phyloP scores from a whole-genome alignment of 2,888 invertebrate genomes.

The Pinctada fucata region DNA sequence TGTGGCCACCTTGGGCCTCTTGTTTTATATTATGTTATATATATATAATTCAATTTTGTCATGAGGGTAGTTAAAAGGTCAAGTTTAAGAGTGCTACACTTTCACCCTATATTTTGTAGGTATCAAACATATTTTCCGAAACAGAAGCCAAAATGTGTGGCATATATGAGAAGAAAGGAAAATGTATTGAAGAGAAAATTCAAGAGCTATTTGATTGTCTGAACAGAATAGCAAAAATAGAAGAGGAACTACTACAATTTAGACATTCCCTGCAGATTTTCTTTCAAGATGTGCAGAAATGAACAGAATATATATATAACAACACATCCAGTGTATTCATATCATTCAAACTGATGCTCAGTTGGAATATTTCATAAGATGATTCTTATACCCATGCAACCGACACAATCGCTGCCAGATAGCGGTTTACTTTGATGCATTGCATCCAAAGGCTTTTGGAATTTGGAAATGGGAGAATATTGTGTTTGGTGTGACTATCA shows the following conservation, averaged over 20 bases:
- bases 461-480: not conserved
- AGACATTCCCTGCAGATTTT: constrained; percentile 58
- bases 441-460: not conserved
- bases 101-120: no score
- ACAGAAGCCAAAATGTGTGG: constrained; percentile 60
- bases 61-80: no score
- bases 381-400: no score
- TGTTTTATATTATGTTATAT: no score
- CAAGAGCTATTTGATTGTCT: constrained; percentile 61
- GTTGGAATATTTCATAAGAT: no score
- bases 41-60: no score
- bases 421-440: not conserved
- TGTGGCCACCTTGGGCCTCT: no score
- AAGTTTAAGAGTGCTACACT: no score
- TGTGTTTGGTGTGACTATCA: no score
- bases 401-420: no score
- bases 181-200: constrained; percentile 57
- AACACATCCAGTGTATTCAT: no score
- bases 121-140: not conserved
- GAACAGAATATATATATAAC: not conserved
- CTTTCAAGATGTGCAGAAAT: constrained; percentile 50
- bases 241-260: constrained; percentile 61
- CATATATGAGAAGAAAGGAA: constrained; percentile 57
- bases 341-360: no score
- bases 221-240: constrained; percentile 57